Conservation (phyloP, 2,797 vertebrate species). For the Pseudopleuronectes americanus region DNA sequence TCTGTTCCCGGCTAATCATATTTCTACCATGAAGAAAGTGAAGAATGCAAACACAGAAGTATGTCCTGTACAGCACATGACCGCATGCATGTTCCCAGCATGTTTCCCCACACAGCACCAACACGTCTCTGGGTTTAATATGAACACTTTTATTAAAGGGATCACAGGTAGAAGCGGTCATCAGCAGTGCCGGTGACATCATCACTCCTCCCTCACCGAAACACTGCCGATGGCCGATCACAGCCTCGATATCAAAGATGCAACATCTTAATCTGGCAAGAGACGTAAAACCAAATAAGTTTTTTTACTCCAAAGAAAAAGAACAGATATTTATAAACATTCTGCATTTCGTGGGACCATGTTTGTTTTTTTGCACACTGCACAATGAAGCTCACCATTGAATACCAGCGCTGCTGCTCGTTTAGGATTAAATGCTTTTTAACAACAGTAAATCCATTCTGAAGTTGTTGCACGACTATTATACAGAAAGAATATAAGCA, state of each 20-base stretch:
- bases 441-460: slow-evolving; percentile 42
- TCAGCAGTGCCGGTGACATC: slow-evolving; percentile 66
- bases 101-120: slow-evolving; percentile 44
- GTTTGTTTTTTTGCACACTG: slow-evolving; percentile 47
- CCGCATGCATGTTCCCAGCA: background rate
- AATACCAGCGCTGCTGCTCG: slow-evolving; percentile 39
- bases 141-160: slow-evolving; percentile 85
- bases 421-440: slow-evolving; percentile 36
- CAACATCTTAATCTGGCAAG: slow-evolving; percentile 40
- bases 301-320: slow-evolving; percentile 33
- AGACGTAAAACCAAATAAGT: slow-evolving; percentile 42
- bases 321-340: slow-evolving; percentile 50
- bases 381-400: slow-evolving; percentile 56
- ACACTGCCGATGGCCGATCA: slow-evolving; percentile 55
- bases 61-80: slow-evolving; percentile 1
- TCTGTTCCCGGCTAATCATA: slow-evolving; percentile 17
- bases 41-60: slow-evolving; percentile 9
- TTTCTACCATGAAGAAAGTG: slow-evolving; percentile 6
- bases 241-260: slow-evolving; percentile 55
- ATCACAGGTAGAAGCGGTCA: slow-evolving; percentile 78
- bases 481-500: slow-evolving; percentile 49
- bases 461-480: slow-evolving; percentile 27
- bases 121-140: slow-evolving; percentile 46
- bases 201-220: slow-evolving; percentile 36
- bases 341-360: slow-evolving; percentile 53